phyloP scores from a whole-genome alignment of 2,113 vertebrate genomes.

The Oreochromis aureus region DNA sequence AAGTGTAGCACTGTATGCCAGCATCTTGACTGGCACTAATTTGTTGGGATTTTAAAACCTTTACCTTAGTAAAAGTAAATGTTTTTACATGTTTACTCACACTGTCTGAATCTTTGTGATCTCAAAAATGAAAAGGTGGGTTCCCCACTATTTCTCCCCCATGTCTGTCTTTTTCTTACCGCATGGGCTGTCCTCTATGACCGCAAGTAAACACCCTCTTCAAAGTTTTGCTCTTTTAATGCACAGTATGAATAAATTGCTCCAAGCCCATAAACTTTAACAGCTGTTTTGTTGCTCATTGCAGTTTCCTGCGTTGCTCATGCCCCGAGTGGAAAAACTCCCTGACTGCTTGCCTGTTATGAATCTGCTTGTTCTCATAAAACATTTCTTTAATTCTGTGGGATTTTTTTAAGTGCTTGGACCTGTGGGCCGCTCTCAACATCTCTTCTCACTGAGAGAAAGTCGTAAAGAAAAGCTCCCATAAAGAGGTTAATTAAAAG shows the following conservation, averaged over 20 bases:
- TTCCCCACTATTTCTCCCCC: neutral
- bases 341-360: conserved; percentile 49
- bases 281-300: conserved; percentile 64
- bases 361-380: conserved; percentile 60
- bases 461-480: conserved; percentile 44
- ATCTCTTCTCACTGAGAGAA: conserved; percentile 49
- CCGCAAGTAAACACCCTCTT: conserved; percentile 48
- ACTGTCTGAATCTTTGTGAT: conserved; percentile 44
- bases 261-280: conserved; percentile 58
- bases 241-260: conserved; percentile 47
- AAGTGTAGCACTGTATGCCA: neutral
- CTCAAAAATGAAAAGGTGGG: conserved; percentile 33
- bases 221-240: conserved; percentile 36
- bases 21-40: conserved; percentile 34
- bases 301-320: conserved; percentile 47
- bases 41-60: conserved; percentile 36
- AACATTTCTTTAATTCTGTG: conserved; percentile 33
- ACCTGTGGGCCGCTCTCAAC: neutral
- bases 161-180: conserved; percentile 13
- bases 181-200: conserved; percentile 12
- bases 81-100: conserved; percentile 48
- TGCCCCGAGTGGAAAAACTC: conserved; percentile 60
- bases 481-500: conserved; percentile 59
- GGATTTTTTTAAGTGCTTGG: conserved; percentile 5
- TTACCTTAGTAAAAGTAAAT: conserved; percentile 45